Evolutionary conservation across 1,140 invertebrate genomes (phyloP).

Genomic region (Agrypnia vestita): DNA sequence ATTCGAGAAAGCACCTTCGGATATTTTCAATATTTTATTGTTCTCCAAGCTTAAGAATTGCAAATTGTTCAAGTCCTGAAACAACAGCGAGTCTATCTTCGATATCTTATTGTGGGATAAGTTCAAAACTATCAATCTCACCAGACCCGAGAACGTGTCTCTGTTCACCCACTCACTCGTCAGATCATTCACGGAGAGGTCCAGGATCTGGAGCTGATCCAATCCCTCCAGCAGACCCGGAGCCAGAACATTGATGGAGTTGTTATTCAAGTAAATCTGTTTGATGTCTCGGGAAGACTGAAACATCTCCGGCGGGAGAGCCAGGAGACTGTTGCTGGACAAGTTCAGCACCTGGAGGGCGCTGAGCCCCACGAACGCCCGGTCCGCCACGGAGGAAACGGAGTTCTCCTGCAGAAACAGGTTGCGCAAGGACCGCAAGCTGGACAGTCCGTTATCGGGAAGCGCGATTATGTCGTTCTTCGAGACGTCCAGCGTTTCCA

Average conservation of each 20-base stretch:
- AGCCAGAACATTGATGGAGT: constrained; percentile 84
- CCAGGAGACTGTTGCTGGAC: constrained; percentile 83
- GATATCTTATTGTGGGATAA: constrained; percentile 84
- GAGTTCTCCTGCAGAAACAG: constrained; percentile 84
- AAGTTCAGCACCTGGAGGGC: constrained; percentile 82
- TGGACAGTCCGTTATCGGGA: constrained; percentile 81
- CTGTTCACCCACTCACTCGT: constrained; percentile 86
- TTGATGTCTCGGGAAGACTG: constrained; percentile 80
- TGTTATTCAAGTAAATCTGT: constrained; percentile 87
- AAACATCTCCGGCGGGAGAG: constrained; percentile 85
- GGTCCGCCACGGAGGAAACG: constrained; percentile 82
- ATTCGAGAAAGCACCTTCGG: constrained; percentile 83
- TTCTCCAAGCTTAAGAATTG: constrained; percentile 85
- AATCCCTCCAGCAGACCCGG: constrained; percentile 85
- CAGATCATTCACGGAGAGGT: constrained; percentile 85
- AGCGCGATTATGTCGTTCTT: constrained; percentile 81
- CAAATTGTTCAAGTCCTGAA: constrained; percentile 83
- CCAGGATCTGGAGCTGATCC: constrained; percentile 83
- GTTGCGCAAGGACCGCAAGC: constrained; percentile 78
- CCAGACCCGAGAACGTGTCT: constrained; percentile 85
- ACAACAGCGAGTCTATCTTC: constrained; percentile 81
- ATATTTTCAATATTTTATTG: constrained; percentile 82
- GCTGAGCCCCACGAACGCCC: constrained; percentile 81
- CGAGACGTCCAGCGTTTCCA: constrained; percentile 84
- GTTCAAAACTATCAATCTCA: constrained; percentile 83